Base-by-base conservation (phyloP, 2,113 vertebrate species). In the Trogon surrucura region DNA sequence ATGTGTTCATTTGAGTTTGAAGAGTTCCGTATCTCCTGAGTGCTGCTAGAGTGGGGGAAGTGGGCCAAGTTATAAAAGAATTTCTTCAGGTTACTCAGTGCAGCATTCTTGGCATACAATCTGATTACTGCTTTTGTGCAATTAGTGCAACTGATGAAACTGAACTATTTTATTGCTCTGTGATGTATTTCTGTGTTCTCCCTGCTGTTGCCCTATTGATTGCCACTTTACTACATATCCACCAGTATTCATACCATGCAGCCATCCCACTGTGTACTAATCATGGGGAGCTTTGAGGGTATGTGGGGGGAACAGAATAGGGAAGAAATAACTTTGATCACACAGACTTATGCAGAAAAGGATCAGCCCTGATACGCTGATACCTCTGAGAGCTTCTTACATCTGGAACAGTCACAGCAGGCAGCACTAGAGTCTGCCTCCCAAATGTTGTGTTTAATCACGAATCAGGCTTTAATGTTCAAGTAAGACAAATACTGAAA, bases 391-490 rank as follows among this genome's bases (percentile, higher is more conserved):
- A 92, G 72, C 77, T 84, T 67, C 64, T 88, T 67, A 78, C 19
- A 53, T 56, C 12, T 92, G 85, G 36, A 90, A 7, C 34, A 23
- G 80, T 81, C 91, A 92, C 88, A 84, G 85, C 79, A 78, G 90
- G 67, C 95, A 90, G 83, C 72, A 23, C 3, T 61, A 84, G 16
- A 75, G 83, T 54, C 57, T 0, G 2, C 72, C 75, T 92, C 80
- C 61, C 53, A 65, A 96, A 87, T 69, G 72, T 41, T 91, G 78
- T 78, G 61, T 84, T 94, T 95, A 93, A 91, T 92, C 80, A 84
- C 66, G 91, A 81, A 84, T 88, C 75, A 54, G 83, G 54, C 77
- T 96, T 93, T 90, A 93, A 64, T 2, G 0, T 54, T 79, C 21
- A 47, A 95, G 60, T 74, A 69, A 74, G 64, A 34, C 56, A 84